Evolutionary conservation across 2,113 vertebrate species (phyloP).

Genomic region (Tinamus guttatus): DNA sequence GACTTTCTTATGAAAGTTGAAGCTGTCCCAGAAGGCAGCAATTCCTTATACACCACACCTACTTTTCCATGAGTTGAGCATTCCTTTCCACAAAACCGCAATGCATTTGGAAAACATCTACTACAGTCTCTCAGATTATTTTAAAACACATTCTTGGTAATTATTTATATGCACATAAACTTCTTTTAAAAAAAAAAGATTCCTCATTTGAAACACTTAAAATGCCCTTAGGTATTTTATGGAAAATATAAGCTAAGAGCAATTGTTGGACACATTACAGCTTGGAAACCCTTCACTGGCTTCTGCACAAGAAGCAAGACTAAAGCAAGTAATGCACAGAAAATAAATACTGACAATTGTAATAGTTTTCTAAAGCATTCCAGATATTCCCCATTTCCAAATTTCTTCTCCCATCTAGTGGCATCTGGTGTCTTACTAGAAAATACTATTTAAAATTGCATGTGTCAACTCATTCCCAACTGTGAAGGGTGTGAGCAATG

Average conservation of each 20-base stretch:
- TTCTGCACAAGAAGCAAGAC: neutral
- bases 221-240: neutral
- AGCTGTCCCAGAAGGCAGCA: neutral
- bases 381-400: neutral
- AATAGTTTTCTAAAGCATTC: neutral
- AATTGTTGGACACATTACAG: neutral
- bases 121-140: neutral
- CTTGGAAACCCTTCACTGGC: neutral
- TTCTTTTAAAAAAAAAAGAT: neutral
- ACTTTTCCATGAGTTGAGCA: neutral
- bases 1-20: neutral
- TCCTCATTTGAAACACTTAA: neutral
- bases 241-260: neutral
- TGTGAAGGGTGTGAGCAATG: fast-evolving
- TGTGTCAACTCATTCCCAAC: neutral
- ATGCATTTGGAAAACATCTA: neutral
- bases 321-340: neutral
- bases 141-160: neutral
- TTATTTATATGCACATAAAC: neutral
- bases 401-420: neutral
- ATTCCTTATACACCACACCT: neutral
- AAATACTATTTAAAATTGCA: neutral
- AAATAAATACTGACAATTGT: neutral
- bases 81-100: neutral
- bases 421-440: neutral